phyloP scores from a whole-genome alignment of 2,113 vertebrate genomes.

The Alligator sinensis region DNA sequence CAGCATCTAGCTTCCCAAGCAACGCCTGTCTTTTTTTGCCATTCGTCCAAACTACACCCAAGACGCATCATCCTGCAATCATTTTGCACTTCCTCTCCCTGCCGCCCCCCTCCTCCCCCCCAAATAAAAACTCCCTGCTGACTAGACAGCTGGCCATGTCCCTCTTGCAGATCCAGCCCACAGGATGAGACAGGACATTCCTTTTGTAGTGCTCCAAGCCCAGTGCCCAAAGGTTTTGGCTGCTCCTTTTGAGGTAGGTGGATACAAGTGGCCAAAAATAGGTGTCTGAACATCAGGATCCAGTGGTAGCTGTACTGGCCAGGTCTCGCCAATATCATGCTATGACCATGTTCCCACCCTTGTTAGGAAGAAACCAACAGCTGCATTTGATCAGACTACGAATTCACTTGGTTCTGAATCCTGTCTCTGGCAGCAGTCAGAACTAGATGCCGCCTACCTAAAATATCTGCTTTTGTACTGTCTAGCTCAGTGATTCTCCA shows the following conservation, averaged over 20 bases:
- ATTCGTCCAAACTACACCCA: not conserved
- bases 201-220: not conserved
- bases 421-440: not conserved
- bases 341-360: not conserved
- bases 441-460: not conserved
- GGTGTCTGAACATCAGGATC: not conserved
- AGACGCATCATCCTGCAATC: not conserved
- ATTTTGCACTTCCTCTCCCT: not conserved
- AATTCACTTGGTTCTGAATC: not conserved
- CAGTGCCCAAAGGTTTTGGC: not conserved
- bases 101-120: not conserved
- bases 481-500: no score
- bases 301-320: not conserved
- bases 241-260: not conserved
- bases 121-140: not conserved
- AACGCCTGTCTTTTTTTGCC: no score
- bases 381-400: not conserved
- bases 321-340: not conserved
- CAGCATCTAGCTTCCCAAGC: not conserved
- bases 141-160: not conserved
- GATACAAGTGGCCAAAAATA: not conserved
- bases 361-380: not conserved
- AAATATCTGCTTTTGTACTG: no score
- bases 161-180: not conserved
- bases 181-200: not conserved